Percentiles rank a stretch among this genome's conserved stretches.
Conservation (phyloP, 2,797 vertebrate genomes). For the Chelmon rostratus region DNA sequence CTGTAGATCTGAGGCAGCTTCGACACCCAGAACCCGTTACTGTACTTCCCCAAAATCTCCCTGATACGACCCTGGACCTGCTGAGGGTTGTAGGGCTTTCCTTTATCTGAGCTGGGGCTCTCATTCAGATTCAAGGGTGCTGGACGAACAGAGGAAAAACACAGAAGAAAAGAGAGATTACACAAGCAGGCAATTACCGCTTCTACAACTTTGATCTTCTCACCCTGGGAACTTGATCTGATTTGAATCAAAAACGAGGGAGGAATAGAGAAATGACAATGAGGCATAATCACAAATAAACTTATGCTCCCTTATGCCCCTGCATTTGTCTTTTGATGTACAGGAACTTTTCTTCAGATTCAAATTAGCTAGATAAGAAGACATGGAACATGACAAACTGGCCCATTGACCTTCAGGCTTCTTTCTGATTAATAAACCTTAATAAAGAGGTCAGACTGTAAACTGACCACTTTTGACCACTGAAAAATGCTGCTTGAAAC, state of each 20-base stretch:
- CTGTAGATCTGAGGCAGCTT: conserved; percentile 94
- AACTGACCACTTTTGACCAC: too few species aligned
- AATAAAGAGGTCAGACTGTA: neutral
- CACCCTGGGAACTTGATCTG: neutral
- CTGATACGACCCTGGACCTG: conserved; percentile 91
- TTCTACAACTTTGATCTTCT: neutral
- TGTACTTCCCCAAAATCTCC: conserved; percentile 92
- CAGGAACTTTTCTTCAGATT: neutral
- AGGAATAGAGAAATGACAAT: neutral
- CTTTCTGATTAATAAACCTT: neutral
- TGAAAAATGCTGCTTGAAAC: neutral
- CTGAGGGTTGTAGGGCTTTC: conserved; percentile 78
- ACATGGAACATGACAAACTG: neutral
- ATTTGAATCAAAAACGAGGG: conserved; percentile 12
- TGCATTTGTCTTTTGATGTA: neutral
- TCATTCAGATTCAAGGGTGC: conserved; percentile 79
- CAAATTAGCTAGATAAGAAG: neutral
- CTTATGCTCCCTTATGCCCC: neutral
- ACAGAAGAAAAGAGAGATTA: conserved; percentile 16
- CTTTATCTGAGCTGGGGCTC: conserved; percentile 65
- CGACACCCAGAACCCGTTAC: conserved; percentile 94
- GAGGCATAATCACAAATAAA: neutral
- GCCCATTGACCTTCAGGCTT: neutral
- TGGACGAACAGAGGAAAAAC: conserved; percentile 69
- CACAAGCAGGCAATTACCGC: neutral